A percentile compares a stretch with the other conserved stretches of the same genome.
phyloP scores from a whole-genome alignment of 2,888 invertebrate genomes.

The Lottia gigantea region DNA sequence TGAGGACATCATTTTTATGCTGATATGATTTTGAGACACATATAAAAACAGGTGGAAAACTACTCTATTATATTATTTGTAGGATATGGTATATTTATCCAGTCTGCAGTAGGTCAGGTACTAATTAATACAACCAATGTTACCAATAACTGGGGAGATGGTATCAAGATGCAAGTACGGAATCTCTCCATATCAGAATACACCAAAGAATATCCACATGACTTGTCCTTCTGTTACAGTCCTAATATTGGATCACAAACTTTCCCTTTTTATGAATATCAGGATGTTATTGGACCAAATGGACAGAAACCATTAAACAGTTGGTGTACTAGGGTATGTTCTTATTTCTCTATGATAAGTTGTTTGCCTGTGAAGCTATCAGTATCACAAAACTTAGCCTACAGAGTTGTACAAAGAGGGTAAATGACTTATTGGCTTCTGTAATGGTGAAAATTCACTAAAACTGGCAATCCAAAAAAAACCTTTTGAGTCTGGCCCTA shows the following conservation, averaged over 20 bases:
- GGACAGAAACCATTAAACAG: slow-evolving; percentile 39
- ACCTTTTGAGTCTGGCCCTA: no score
- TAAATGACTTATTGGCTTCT: no score
- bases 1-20: no score
- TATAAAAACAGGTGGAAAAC: no score
- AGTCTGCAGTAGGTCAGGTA: slow-evolving; percentile 62
- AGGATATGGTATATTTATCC: slow-evolving; percentile 66
- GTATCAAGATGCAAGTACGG: slow-evolving; percentile 61
- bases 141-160: slow-evolving; percentile 65
- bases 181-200: slow-evolving; percentile 55
- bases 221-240: slow-evolving; percentile 51
- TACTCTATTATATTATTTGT: no score
- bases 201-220: slow-evolving; percentile 47
- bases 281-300: slow-evolving; percentile 41
- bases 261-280: slow-evolving; percentile 46
- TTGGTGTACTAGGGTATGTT: slow-evolving; percentile 30
- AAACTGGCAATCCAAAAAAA: no score
- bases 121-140: slow-evolving; percentile 58
- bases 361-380: no score
- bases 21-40: no score
- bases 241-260: slow-evolving; percentile 31
- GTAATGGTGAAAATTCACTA: no score
- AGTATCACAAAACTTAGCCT: no score
- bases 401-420: no score
- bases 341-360: no score